These are phyloP conservation scores for Euwallacea fornicatus DNA, from an alignment of 1,140 invertebrate genomes.

Conservation along the genomic window DNA sequence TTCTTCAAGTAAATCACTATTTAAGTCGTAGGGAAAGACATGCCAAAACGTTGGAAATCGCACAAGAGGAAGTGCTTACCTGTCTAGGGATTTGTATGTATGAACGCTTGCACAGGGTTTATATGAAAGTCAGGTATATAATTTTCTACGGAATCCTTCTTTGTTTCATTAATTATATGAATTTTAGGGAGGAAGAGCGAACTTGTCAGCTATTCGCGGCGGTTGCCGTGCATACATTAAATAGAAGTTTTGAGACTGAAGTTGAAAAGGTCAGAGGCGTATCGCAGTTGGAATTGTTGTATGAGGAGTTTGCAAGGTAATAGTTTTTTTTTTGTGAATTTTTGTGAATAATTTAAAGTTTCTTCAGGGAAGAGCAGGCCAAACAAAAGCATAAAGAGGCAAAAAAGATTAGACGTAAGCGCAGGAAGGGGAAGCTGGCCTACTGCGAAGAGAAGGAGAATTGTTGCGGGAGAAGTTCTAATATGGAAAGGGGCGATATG, in stretches of 20 bases:
- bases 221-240: conserved; percentile 81
- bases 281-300: conserved; percentile 80
- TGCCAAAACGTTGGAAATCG: conserved; percentile 92
- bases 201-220: conserved; percentile 89
- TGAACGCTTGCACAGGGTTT: conserved; percentile 82
- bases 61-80: conserved; percentile 92
- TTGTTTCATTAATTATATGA: neutral
- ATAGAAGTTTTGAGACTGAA: conserved; percentile 85
- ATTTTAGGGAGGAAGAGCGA: conserved; percentile 76
- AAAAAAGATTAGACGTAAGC: conserved; percentile 81
- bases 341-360: neutral
- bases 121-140: conserved; percentile 67
- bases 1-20: neutral
- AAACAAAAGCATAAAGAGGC: conserved; percentile 83
- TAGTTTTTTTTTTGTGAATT: neutral
- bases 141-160: neutral
- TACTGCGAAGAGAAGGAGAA: conserved; percentile 46
- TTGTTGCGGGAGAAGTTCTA: conserved; percentile 41
- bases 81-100: conserved; percentile 91
- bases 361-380: conserved; percentile 70
- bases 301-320: conserved; percentile 70
- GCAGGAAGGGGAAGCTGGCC: conserved; percentile 65
- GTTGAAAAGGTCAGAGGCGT: conserved; percentile 87
- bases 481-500: neutral
- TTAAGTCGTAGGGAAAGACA: conserved; percentile 75